Evolutionary conservation across 1,140 invertebrate species (phyloP), one percentile per base, ranked within the genome.

Genomic region (Anastatus disparis): DNA sequence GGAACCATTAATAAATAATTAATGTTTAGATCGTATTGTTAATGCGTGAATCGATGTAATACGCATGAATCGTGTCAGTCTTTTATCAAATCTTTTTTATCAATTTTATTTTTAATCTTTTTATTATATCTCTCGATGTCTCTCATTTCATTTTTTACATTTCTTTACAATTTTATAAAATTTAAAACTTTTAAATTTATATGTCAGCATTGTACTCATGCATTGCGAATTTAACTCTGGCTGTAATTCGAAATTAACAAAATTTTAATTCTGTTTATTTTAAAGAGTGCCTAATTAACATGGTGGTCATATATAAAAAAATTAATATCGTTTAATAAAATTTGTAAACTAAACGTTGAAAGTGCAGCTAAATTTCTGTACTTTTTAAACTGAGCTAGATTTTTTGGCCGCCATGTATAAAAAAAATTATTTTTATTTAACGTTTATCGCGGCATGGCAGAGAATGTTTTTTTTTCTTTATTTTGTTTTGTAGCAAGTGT

Each of bases 401-500:
- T 26, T 10, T 1, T 38, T 24, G 4, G 6, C 31, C 53, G 13
- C 31, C 27, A 44, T 42, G 59, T 53, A 22, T n/a, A 31, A 52
- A 13, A 26, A 63, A n/a, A n/a, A n/a, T n/a, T n/a, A n/a, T n/a
- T 35, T 70, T 64, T n/a, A 42, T 56, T 70, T 63, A 46, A 15
- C 9, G 15, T 70, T 61, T 42, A 17, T 70, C 78, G 79, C 77
- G 84, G 84, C 83, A 85, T 85, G 83, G 82, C 82, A 80, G 79
- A 81, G 81, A 81, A 81, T 84, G 79, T 85, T 86, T 83, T 80
- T 85, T 83, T 81, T 82, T 76, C 76, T 74, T 80, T n/a, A n/a
- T n/a, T 85, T 78, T 76, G 56, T 76, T 84, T 85, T 85, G 79
- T 85, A 86, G 85, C 77, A 76, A 85, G 79, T 83, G 76, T 85